phyloP scores from a whole-genome alignment of 2,888 invertebrate species.

The Timema cristinae region DNA sequence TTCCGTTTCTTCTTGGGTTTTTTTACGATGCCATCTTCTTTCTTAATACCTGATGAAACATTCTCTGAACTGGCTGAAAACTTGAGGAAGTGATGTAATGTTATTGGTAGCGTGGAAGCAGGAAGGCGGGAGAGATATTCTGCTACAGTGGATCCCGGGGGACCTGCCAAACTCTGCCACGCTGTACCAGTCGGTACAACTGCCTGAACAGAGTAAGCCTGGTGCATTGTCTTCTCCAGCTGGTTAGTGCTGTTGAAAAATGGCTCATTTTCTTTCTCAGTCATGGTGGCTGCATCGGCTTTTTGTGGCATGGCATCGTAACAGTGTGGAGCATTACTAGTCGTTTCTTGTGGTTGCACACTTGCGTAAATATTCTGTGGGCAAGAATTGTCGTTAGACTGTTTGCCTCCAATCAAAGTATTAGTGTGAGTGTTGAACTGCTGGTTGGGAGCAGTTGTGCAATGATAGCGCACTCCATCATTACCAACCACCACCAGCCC shows the following conservation, averaged over 20 bases:
- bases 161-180: slow-evolving; percentile 26
- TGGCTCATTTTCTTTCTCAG: slow-evolving; percentile 23
- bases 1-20: slow-evolving; percentile 26
- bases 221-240: slow-evolving; percentile 11
- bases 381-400: background rate
- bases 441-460: slow-evolving; percentile 15
- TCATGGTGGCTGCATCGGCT: slow-evolving; percentile 26
- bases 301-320: slow-evolving; percentile 1
- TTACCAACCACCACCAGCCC: slow-evolving; percentile 23
- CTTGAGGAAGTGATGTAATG: slow-evolving; percentile 27
- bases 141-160: slow-evolving; percentile 26
- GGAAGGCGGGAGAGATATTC: slow-evolving; percentile 27
- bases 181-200: slow-evolving; percentile 21
- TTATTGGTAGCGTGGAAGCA: slow-evolving; percentile 27
- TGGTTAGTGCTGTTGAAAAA: slow-evolving; percentile 15
- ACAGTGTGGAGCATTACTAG: too few relatives aligned
- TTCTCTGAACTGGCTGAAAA: slow-evolving; percentile 19
- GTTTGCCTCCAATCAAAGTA: background rate
- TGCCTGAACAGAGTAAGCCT: slow-evolving; percentile 17
- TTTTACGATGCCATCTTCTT: slow-evolving; percentile 11
- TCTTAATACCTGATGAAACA: slow-evolving; percentile 9
- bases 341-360: background rate
- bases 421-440: slow-evolving; percentile 4
- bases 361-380: background rate
- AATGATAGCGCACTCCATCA: slow-evolving; percentile 23